phyloP scores from a whole-genome alignment of 2,113 vertebrate species.

The Scolopax mira region DNA sequence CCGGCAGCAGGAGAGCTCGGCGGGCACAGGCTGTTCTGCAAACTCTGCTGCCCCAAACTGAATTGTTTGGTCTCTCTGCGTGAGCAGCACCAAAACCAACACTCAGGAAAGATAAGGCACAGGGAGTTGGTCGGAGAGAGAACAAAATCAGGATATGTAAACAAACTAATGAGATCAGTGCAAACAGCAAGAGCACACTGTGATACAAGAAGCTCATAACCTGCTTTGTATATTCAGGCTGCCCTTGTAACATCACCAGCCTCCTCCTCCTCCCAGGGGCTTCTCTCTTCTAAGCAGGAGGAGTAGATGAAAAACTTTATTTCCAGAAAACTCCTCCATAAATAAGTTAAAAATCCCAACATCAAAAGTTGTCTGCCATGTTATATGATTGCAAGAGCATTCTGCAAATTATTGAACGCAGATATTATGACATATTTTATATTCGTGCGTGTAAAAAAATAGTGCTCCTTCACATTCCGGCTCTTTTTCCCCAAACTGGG shows the following conservation, averaged over 20 bases:
- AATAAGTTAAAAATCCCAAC: background rate
- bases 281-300: background rate
- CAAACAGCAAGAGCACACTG: background rate
- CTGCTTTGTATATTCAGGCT: background rate
- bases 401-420: background rate
- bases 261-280: background rate
- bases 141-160: constrained; percentile 5
- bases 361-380: background rate
- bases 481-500: background rate
- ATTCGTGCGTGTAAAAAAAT: background rate
- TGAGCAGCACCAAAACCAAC: background rate
- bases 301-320: background rate
- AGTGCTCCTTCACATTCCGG: background rate
- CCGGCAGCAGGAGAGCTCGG: background rate
- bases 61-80: background rate
- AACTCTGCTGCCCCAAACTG: background rate
- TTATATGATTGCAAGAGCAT: background rate
- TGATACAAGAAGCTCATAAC: background rate
- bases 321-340: background rate
- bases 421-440: background rate
- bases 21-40: background rate
- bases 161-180: constrained; percentile 25
- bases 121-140: background rate
- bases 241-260: background rate
- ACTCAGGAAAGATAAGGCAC: background rate